These are phyloP conservation scores for Girardia tigrina DNA, from an alignment of 2,888 invertebrate genomes.

Conservation along the genomic window DNA sequence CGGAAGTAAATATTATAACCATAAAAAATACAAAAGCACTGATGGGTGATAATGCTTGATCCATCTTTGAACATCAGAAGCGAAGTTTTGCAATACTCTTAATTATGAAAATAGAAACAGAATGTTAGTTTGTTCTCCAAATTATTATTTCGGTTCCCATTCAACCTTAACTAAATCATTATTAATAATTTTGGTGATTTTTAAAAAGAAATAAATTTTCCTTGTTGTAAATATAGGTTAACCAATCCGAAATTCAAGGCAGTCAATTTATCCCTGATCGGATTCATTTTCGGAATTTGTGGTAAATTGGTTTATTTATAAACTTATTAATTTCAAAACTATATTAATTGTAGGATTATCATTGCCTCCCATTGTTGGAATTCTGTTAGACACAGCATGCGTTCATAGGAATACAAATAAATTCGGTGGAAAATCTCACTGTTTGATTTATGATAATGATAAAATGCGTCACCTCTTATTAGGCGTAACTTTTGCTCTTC, in stretches of 20 bases:
- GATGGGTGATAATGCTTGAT: too few relatives aligned
- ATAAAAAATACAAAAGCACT: too few relatives aligned
- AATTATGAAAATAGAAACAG: too few relatives aligned
- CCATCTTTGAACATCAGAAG: too few relatives aligned
- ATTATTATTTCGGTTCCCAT: too few relatives aligned
- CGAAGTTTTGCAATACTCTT: too few relatives aligned
- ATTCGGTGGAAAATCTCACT: neutral
- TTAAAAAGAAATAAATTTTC: too few relatives aligned
- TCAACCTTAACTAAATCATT: too few relatives aligned
- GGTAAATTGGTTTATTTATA: neutral
- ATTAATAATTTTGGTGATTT: too few relatives aligned
- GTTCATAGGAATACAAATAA: neutral
- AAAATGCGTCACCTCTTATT: neutral
- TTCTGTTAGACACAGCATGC: neutral
- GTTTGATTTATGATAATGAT: slow-evolving; percentile 25
- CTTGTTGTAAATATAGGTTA: neutral
- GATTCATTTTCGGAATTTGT: neutral
- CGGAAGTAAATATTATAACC: too few relatives aligned
- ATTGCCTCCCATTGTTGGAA: neutral
- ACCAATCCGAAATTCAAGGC: neutral
- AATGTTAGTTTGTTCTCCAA: too few relatives aligned
- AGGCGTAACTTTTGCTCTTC: neutral
- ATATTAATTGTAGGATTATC: neutral
- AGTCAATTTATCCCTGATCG: neutral
- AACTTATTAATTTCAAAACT: neutral